Base-by-base conservation (phyloP, 2,113 vertebrate genomes). In the Odontophorus gujanensis region DNA sequence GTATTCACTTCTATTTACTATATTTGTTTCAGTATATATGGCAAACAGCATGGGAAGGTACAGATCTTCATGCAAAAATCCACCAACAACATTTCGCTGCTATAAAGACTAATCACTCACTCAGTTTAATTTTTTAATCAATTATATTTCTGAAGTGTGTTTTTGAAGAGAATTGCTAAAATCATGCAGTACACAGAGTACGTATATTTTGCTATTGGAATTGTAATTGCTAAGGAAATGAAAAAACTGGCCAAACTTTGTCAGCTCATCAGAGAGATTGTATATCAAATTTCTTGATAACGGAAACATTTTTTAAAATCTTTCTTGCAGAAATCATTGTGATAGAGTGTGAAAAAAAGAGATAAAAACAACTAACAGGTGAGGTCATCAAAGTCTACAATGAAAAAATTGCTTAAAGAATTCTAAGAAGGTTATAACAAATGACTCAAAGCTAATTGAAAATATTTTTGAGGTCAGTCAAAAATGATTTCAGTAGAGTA, bases 221-320 rank as follows among this genome's bases (percentile, higher is more conserved):
- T 77, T 66, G 30, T 68, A 95, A 89, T 91, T 81, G 10, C 12
- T 36, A 71, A 83, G 50, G 38, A 88, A 93, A 83, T 38, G 18
- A 93, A 94, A 96, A 78, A 83, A 65, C 43, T 6, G 15, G 6
- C 34, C 63, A 85, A 82, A 55, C 3, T 53, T 73, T 59, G 15
- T 73, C 55, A 92, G 21, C 9, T 82, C 45, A 82, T 85, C 9
- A 65, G 79, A 57, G 19, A 87, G 55, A 50, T 2, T 16, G 3
- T 24, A 2, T 32, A 87, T 38, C 18, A 81, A 72, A 9, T 6
- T 11, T 62, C 87, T 58, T 48, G 28, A 6, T 62, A 45, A 45
- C 15, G 50, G 68, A 67, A 82, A 48, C 2, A 0, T 48, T 87
- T 59, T 79, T 59, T 22, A 42, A 85, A 40, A 5, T 76, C n/a